Evolutionary conservation across 2,888 invertebrate genomes (phyloP), one percentile per base, ranked within the genome.

Genomic region (Catocala sponsa): DNA sequence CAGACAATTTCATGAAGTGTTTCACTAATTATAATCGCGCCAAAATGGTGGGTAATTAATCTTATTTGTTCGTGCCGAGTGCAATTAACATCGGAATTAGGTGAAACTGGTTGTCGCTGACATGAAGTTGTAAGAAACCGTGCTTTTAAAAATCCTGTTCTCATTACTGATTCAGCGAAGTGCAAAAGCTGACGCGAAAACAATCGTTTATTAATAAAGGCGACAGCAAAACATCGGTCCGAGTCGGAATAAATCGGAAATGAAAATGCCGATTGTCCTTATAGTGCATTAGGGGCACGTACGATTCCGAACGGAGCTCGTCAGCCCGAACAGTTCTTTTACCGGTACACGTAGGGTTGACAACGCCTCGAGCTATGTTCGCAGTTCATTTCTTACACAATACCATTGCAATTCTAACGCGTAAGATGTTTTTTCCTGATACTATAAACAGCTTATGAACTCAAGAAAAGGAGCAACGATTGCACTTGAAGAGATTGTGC

Each of bases 101-200:
- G 90, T 79, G 69, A 85, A 88, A 87, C 91, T 66, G 85, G 89
- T 89, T 82, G 80, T 74, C 76, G 35, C 48, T 65, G 68, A 76
- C 70, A 80, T 81, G 69, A 78, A 81, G 75, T 78, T 74, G 74
- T 80, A 83, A 82, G 81, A 88, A 89, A 84, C 82, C 78, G 79
- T 71, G 74, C 79, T 81, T 83, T 82, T 76, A 84, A 81, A 83
- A 86, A 80, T 83, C 84, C 81, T 72, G 90, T 83, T 81, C 85
- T 86, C 86, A 88, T 88, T 90, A 88, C 81, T 72, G 84, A 92
- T 89, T 89, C 91, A 89, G 81, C 79, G 86, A 90, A 91, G 93
- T 92, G 93, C 91, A 91, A 92, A 91, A 91, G 85, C 84, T 91
- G 92, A 91, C 91, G 85, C 91, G 89, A 89, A 89, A 85, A 91